Evolutionary conservation across 2,797 vertebrate species (phyloP).

Genomic region (Remorina albescens): DNA sequence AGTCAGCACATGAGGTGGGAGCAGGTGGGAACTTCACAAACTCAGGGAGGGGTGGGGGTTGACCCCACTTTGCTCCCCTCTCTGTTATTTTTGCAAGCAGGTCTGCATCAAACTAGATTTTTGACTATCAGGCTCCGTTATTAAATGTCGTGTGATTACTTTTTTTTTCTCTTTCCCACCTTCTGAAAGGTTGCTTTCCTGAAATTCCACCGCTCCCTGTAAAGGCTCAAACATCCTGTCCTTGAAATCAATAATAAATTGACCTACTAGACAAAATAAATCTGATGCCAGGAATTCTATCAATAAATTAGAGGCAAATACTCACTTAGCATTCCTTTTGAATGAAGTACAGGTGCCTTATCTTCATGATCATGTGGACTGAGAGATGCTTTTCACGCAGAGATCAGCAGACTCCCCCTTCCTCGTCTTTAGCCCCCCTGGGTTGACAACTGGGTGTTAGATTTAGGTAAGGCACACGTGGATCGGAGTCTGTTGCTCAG

Average conservation of each 20-base stretch:
- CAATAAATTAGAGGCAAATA: conserved; percentile 70
- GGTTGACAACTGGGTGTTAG: conserved; percentile 53
- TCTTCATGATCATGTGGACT: conserved; percentile 29
- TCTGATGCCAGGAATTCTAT: conserved; percentile 66
- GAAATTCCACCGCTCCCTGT: conserved; percentile 69
- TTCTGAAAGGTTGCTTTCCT: conserved; percentile 34
- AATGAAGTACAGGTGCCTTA: conserved; percentile 43
- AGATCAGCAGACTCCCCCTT: conserved; percentile 45
- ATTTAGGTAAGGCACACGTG: conserved; percentile 45
- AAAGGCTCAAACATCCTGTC: conserved; percentile 69
- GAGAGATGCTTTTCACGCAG: conserved; percentile 38
- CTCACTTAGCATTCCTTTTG: conserved; percentile 60
- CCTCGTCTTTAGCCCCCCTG: conserved; percentile 33
- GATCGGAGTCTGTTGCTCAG: conserved; percentile 44
- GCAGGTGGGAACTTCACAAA: conserved; percentile 52
- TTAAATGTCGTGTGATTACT: conserved; percentile 65
- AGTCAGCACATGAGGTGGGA: conserved; percentile 26
- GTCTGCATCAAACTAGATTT: conserved; percentile 1
- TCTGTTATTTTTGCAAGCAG: neutral
- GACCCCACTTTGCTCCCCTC: too few species aligned
- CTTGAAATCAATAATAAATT: conserved; percentile 78
- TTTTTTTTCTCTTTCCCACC: too few species aligned
- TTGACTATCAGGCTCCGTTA: conserved; percentile 27
- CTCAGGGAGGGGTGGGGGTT: neutral
- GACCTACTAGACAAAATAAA: conserved; percentile 74